Conservation (phyloP, 2,113 vertebrate genomes). For the Coptodon rendalli region DNA sequence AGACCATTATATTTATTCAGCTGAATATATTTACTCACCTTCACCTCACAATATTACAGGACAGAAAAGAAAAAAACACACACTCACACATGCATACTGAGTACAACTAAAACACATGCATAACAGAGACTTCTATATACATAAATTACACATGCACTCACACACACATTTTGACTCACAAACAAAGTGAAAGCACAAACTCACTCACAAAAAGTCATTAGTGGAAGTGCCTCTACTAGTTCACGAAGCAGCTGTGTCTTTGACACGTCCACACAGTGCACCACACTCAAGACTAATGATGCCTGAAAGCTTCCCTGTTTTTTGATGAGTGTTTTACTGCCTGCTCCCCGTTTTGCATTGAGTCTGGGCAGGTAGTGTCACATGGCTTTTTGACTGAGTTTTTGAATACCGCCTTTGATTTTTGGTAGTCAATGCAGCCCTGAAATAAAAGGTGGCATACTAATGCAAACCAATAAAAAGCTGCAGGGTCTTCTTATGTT, state of each 20-base stretch:
- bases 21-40: background rate
- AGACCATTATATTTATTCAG: background rate
- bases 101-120: background rate
- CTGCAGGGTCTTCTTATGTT: constrained; percentile 32
- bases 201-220: constrained; percentile 43
- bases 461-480: constrained; percentile 49
- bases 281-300: constrained; percentile 44
- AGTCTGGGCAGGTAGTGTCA: constrained; percentile 43
- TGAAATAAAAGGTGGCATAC: constrained; percentile 39
- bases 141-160: background rate
- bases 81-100: background rate
- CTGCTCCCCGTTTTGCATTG: constrained; percentile 23
- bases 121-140: background rate
- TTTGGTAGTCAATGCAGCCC: constrained; percentile 40
- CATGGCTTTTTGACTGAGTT: constrained; percentile 39
- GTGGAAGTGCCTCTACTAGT: constrained; percentile 4
- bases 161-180: background rate
- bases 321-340: constrained; percentile 30
- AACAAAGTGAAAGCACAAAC: background rate
- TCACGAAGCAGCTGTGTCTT: background rate
- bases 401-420: constrained; percentile 53
- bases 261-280: background rate
- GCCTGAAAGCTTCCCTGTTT: constrained; percentile 44
- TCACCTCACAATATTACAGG: background rate
- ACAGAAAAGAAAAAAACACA: background rate